Evolutionary conservation across 92 coral and sea anemone genomes (phyloP).

Genomic region (Pocillopora grandis): DNA sequence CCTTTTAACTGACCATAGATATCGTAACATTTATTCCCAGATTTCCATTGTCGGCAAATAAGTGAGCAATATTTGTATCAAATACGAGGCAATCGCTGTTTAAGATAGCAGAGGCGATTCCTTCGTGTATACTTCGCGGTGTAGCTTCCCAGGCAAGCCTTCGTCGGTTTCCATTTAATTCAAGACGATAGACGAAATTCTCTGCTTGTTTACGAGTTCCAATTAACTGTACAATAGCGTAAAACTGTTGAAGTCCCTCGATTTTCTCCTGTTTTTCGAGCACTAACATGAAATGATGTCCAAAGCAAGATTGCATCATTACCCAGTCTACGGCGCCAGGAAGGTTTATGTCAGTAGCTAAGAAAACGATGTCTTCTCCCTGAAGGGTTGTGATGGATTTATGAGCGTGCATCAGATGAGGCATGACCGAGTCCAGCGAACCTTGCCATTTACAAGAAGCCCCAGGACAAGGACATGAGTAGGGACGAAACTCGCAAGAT

Average conservation of each 20-base stretch:
- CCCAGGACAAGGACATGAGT: slow-evolving; percentile 99
- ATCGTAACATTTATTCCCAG: slow-evolving; percentile 98
- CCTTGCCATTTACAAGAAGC: slow-evolving; percentile 99
- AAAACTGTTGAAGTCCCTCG: slow-evolving; percentile 98
- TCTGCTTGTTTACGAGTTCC: slow-evolving; percentile 99
- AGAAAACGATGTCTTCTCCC: slow-evolving; percentile 98
- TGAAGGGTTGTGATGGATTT: slow-evolving; percentile 99
- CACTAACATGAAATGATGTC: slow-evolving; percentile 97
- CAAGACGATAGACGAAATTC: slow-evolving; percentile 96
- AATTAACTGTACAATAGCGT: slow-evolving; percentile 97
- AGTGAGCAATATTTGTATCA: slow-evolving; percentile 97
- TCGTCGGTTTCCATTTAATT: slow-evolving; percentile 93
- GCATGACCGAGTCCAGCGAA: slow-evolving; percentile 98
- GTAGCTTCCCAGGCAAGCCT: slow-evolving; percentile 99
- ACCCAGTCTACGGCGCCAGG: slow-evolving; percentile 99
- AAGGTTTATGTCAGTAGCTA: slow-evolving; percentile 96
- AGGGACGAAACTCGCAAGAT: slow-evolving; percentile 97
- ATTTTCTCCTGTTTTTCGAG: slow-evolving; percentile 96
- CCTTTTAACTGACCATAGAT: slow-evolving; percentile 84
- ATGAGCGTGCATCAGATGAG: slow-evolving; percentile 98
- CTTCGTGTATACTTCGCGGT: slow-evolving; percentile 98
- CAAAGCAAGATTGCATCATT: slow-evolving; percentile 99
- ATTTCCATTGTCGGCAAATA: slow-evolving; percentile 98
- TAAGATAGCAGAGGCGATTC: slow-evolving; percentile 97
- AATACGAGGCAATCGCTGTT: slow-evolving; percentile 97